These are phyloP conservation scores for Xenus cinereus DNA, from an alignment of 2,113 vertebrate genomes.

Conservation along the genomic window DNA sequence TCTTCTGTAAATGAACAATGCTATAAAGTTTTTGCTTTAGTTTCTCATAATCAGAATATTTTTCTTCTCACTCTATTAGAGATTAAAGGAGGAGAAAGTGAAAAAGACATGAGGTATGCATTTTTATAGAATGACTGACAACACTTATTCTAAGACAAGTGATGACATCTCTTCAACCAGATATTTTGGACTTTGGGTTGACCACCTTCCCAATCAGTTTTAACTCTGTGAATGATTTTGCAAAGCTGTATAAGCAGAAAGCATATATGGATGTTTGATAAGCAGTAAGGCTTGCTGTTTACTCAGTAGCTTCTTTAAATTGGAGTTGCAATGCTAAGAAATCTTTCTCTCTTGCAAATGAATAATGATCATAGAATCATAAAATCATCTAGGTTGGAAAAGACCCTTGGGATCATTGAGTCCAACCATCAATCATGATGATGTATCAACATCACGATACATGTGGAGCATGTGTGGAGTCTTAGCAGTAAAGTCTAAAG, in stretches of 20 bases:
- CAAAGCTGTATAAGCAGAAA: background rate
- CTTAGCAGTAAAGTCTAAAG: background rate
- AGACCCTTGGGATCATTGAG: no score
- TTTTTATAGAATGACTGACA: background rate
- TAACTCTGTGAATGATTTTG: background rate
- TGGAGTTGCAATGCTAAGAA: background rate
- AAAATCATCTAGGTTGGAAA: no score
- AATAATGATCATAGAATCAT: background rate
- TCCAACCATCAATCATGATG: no score
- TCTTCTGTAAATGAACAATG: background rate
- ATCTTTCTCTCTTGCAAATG: background rate
- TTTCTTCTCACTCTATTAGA: background rate
- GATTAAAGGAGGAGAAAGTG: background rate
- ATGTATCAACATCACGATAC: no score
- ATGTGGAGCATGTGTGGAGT: background rate
- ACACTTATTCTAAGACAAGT: background rate
- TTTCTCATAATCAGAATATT: background rate
- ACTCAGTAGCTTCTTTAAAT: background rate
- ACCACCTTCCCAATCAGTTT: background rate
- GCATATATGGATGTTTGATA: background rate
- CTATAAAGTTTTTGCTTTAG: background rate
- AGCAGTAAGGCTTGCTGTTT: background rate
- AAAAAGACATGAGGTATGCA: background rate
- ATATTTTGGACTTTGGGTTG: background rate
- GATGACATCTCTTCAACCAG: accelerated